Conservation (phyloP, 2,113 vertebrate genomes). For the Chlamydotis undulata region DNA sequence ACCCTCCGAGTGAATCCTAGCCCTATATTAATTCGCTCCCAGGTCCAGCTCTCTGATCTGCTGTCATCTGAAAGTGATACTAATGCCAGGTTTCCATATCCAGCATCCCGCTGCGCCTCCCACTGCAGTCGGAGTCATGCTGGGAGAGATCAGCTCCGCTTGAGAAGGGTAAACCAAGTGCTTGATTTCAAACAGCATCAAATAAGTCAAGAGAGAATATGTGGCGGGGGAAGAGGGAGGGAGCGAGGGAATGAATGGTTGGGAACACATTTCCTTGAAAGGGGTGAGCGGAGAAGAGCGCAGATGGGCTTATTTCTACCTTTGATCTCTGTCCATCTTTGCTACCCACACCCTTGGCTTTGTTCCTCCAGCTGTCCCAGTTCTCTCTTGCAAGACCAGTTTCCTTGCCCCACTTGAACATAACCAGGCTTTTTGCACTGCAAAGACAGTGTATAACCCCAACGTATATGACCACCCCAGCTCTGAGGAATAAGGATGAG, state of each 20-base stretch:
- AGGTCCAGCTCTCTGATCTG: constrained; percentile 60
- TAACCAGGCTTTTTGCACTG: not conserved
- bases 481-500: not conserved
- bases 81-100: constrained; percentile 68
- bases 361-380: not conserved
- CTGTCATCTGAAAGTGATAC: constrained; percentile 54
- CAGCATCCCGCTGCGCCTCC: constrained; percentile 42
- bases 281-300: not conserved
- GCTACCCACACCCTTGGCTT: rapidly evolving
- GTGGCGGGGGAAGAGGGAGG: not conserved
- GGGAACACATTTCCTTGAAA: not conserved
- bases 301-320: not conserved
- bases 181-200: constrained; percentile 60
- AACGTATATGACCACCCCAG: rapidly evolving
- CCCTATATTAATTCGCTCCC: constrained; percentile 44
- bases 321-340: not conserved
- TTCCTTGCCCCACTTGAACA: not conserved
- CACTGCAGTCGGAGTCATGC: constrained; percentile 44
- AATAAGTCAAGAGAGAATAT: constrained; percentile 7
- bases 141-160: constrained; percentile 49
- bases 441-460: not conserved
- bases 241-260: not conserved
- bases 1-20: constrained; percentile 49
- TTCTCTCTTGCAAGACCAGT: not conserved
- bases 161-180: constrained; percentile 58